Evolutionary conservation across 2,888 invertebrate genomes (phyloP).

Genomic region (Dolichopus griseipennis): DNA sequence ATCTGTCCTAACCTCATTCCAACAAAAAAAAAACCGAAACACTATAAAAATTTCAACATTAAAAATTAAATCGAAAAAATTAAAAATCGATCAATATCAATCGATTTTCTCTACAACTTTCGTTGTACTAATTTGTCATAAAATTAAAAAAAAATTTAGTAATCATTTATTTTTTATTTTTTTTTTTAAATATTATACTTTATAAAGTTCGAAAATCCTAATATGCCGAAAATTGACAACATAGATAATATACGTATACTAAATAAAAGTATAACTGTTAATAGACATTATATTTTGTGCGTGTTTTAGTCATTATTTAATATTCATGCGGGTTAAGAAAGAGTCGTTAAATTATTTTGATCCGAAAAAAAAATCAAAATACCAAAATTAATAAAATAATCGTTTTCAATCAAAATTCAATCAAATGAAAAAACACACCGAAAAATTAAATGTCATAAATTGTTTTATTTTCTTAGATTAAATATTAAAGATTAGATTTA

Average conservation of each 20-base stretch:
- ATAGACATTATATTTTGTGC: background rate
- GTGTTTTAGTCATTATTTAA: background rate
- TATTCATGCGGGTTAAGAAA: background rate
- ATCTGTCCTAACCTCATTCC: background rate
- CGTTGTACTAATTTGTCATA: no score
- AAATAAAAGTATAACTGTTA: no score
- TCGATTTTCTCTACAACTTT: background rate
- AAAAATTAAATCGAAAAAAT: background rate
- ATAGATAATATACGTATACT: background rate
- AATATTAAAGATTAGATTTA: background rate
- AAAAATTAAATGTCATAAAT: background rate
- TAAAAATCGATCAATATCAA: background rate
- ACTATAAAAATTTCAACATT: no score
- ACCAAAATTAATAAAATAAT: background rate
- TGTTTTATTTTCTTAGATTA: background rate
- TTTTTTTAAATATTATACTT: no score
- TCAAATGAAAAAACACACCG: background rate
- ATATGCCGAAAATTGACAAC: no score
- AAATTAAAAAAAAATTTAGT: no score
- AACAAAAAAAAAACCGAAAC: background rate
- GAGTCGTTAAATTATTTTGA: no score
- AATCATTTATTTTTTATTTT: no score
- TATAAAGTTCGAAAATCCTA: no score
- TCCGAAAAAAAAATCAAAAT: background rate
- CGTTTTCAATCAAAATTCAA: background rate